phyloP scores from a whole-genome alignment of 1,140 invertebrate species.

The Leptoteleia sp. region DNA sequence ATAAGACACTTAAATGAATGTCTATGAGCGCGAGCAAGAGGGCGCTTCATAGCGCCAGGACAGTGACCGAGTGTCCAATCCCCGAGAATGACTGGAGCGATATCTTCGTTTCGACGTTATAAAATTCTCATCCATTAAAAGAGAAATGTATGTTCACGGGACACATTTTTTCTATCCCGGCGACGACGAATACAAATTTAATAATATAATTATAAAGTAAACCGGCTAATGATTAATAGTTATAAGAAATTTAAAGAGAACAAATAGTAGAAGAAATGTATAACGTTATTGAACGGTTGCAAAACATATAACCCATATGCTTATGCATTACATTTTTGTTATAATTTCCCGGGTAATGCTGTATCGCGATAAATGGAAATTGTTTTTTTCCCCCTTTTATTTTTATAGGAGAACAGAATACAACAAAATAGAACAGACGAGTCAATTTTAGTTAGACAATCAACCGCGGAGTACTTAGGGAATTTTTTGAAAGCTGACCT shows the following conservation, averaged over 20 bases:
- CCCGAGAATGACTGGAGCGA: constrained; percentile 27
- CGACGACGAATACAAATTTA: constrained; percentile 35
- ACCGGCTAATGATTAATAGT: constrained; percentile 53
- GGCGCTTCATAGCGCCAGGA: constrained; percentile 2
- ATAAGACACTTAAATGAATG: constrained; percentile 1
- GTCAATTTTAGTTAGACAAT: constrained; percentile 41
- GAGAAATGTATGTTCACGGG: not conserved
- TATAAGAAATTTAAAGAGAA: constrained; percentile 47
- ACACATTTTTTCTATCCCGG: no score
- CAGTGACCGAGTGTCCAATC: constrained; percentile 30
- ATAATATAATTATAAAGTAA: constrained; percentile 47
- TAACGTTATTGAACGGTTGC: constrained; percentile 74
- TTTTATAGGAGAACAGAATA: not conserved
- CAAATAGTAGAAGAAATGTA: constrained; percentile 63
- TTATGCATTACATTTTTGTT: constrained; percentile 73
- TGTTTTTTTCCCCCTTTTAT: no score
- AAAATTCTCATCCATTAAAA: constrained; percentile 5
- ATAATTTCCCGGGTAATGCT: constrained; percentile 73
- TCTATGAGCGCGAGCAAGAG: constrained; percentile 9
- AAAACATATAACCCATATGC: constrained; percentile 66
- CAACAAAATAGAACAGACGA: constrained; percentile 7
- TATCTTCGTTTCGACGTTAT: not conserved
- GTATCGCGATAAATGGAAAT: constrained; percentile 67
- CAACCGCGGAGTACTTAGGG: constrained; percentile 40
- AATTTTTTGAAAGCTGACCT: constrained; percentile 4